These are phyloP conservation scores for Leuciscus idus DNA, from an alignment of 2,113 vertebrate species.

Conservation along the genomic window DNA sequence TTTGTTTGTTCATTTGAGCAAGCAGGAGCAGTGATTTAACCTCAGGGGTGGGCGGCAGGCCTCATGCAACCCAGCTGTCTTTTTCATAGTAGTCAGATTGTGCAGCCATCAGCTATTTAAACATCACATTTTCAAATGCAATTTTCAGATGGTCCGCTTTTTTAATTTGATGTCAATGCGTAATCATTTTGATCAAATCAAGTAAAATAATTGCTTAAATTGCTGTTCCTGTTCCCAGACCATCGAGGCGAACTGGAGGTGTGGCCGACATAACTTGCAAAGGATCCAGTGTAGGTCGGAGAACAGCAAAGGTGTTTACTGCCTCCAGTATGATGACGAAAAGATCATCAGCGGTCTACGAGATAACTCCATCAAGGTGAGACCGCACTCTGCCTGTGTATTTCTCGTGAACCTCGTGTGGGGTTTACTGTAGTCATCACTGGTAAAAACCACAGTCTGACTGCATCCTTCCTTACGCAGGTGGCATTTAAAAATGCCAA, in stretches of 20 bases:
- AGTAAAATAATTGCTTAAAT: neutral
- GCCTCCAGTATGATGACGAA: constrained; percentile 95
- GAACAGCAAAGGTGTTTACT: constrained; percentile 97
- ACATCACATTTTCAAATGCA: neutral
- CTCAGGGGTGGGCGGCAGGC: neutral
- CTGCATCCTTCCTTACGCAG: neutral
- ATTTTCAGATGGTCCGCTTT: neutral
- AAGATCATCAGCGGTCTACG: constrained; percentile 97
- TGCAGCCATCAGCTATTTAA: neutral
- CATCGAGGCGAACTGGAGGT: constrained; percentile 97
- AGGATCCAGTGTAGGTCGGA: constrained; percentile 96
- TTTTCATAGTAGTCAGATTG: neutral
- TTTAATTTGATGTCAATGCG: neutral
- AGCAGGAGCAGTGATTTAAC: neutral
- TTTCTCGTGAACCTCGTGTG: neutral
- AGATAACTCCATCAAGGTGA: constrained; percentile 97
- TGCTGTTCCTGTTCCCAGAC: constrained; percentile 74
- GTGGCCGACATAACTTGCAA: constrained; percentile 92
- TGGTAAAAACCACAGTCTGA: constrained; percentile 24
- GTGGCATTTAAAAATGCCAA: neutral
- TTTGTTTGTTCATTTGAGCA: neutral
- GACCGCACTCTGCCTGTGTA: neutral
- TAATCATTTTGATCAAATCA: neutral
- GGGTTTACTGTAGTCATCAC: neutral
- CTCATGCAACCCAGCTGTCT: neutral